A percentile compares a stretch with the other conserved stretches of the same genome.
These are phyloP conservation scores for Sciaenops ocellatus DNA, from an alignment of 2,797 vertebrate genomes.

Conservation along the genomic window DNA sequence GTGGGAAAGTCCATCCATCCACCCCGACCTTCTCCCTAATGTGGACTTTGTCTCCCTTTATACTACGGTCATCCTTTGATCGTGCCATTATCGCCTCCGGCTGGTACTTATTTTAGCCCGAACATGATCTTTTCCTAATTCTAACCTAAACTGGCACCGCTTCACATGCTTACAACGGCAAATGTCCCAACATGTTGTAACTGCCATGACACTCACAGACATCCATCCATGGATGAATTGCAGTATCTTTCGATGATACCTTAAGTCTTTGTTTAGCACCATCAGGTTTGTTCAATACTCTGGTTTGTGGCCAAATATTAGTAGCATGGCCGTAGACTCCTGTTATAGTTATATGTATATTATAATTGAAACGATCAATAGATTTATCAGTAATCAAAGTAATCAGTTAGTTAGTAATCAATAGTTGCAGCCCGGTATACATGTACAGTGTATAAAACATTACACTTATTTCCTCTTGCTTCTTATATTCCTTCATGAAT, in stretches of 20 bases:
- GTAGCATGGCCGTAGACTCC: neutral
- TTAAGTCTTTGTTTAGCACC: neutral
- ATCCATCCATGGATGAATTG: neutral
- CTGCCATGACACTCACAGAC: neutral
- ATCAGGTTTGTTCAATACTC: neutral
- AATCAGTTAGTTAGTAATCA: neutral
- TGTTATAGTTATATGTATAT: neutral
- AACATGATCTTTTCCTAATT: no score
- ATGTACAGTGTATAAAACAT: neutral
- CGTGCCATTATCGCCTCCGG: no score
- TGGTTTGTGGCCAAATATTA: neutral
- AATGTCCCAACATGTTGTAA: neutral
- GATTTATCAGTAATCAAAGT: neutral
- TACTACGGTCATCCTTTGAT: no score
- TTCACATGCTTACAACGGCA: neutral
- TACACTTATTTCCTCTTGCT: neutral
- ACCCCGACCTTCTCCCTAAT: no score
- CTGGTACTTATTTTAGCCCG: no score
- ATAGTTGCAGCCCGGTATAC: neutral
- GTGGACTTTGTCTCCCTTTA: no score
- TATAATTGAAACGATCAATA: neutral
- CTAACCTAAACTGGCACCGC: no score
- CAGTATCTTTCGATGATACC: neutral
- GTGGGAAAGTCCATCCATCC: no score
- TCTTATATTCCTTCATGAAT: slow-evolving; percentile 17